Base-by-base conservation (phyloP, 2,888 invertebrate genomes). In the Apoda limacodes region DNA sequence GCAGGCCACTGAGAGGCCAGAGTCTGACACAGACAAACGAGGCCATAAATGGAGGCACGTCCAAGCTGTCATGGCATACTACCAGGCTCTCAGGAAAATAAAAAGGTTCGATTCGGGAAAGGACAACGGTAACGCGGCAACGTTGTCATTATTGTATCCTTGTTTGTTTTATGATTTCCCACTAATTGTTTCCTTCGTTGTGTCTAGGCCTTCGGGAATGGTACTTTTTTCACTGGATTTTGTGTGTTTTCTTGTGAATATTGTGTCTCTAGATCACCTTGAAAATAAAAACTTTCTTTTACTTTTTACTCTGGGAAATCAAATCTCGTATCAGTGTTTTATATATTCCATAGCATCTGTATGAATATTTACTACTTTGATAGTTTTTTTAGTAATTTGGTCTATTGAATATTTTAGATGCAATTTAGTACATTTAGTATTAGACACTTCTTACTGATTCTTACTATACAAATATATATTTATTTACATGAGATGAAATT, bases 21-120 rank as follows among this genome's bases (percentile, higher is more conserved):
- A 52, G 45, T 65, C 76, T 46, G 72, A 74, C 45, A 57, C 70
- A 52, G 75, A 75, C 60, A 76, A 69, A 67, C 66, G 70, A 43
- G 82, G 78, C 64, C 90, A 90, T 82, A 90, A 89, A 70, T 93
- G 92, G 92, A 88, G 88, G 75, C 92, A 90, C 82, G 87, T 93
- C 56, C 86, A 91, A 65, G 92, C 92, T 57, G 92, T 92, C 64
- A 90, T 92, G 90, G 90, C 92, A 61, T 90, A 92, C 84, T 92
- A 92, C 85, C 89, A 90, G 81, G 88, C 92, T 55, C 87, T 93
- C 67, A 86, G 92, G 83, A 90, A 91, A 83, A 92, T 93, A 82
- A 92, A 92, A 89, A 92, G 92, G 92, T 91, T 84, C 78, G 84
- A 60, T 56, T 46, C 48, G 47, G 47, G 51, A 48, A 50, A 46